Evolutionary conservation across 2,888 invertebrate species (phyloP).

Genomic region (Drosophila ezoana): DNA sequence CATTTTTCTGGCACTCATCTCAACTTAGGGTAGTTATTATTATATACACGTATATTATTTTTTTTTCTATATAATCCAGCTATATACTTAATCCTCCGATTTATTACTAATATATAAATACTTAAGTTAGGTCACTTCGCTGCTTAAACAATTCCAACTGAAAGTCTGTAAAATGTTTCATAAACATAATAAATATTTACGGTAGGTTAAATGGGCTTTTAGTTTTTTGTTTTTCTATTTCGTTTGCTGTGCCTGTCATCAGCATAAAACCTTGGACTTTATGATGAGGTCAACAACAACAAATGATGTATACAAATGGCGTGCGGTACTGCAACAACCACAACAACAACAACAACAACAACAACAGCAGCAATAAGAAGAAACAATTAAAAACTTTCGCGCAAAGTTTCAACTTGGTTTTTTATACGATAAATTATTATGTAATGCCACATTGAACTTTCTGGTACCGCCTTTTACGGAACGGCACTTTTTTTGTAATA

Average conservation of each 20-base stretch:
- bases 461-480: constrained; percentile 13
- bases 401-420: constrained; percentile 50
- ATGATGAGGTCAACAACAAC: constrained; percentile 23
- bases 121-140: constrained; percentile 66
- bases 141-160: constrained; percentile 71
- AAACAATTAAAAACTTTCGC: constrained; percentile 75
- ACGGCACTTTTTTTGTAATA: constrained; percentile 17
- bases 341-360: constrained; percentile 13
- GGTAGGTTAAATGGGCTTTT: constrained; percentile 60
- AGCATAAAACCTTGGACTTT: constrained; percentile 30
- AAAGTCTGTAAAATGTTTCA: constrained; percentile 82
- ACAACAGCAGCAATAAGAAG: constrained; percentile 5
- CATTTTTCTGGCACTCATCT: constrained; percentile 21
- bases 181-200: constrained; percentile 81
- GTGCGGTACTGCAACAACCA: neutral
- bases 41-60: constrained; percentile 25
- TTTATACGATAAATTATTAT: constrained; percentile 60
- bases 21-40: constrained; percentile 9
- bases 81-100: constrained; percentile 45
- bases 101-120: constrained; percentile 43
- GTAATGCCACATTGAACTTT: constrained; percentile 52
- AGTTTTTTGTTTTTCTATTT: neutral
- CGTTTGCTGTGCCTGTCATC: constrained; percentile 1
- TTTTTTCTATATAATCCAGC: constrained; percentile 37
- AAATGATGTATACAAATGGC: constrained; percentile 16